These are phyloP conservation scores for Tauraco erythrolophus DNA, from an alignment of 2,113 vertebrate genomes.

Conservation along the genomic window DNA sequence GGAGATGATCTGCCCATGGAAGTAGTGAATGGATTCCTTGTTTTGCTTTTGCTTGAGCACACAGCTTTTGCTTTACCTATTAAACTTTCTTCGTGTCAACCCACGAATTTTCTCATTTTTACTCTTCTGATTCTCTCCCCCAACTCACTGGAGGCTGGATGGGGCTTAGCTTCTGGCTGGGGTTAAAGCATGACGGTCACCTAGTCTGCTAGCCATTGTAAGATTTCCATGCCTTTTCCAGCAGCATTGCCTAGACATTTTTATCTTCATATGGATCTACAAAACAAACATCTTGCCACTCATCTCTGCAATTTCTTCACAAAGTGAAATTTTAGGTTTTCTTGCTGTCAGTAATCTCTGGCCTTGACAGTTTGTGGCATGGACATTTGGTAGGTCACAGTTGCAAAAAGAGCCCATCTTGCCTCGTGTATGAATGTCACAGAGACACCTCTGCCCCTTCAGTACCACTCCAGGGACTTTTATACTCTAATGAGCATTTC, in stretches of 20 bases:
- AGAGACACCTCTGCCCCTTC: background rate
- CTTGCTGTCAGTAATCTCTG: background rate
- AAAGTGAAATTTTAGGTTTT: background rate
- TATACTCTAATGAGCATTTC: background rate
- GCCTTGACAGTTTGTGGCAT: background rate
- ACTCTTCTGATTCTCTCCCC: too few relatives aligned
- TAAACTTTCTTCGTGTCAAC: too few relatives aligned
- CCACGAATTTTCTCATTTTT: too few relatives aligned
- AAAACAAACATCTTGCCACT: background rate
- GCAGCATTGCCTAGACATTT: background rate
- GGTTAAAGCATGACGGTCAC: too few relatives aligned
- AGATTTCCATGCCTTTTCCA: background rate
- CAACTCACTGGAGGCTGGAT: too few relatives aligned
- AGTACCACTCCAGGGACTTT: background rate
- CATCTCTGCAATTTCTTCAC: background rate
- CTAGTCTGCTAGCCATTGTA: background rate
- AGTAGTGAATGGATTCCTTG: too few relatives aligned
- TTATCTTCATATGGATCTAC: background rate
- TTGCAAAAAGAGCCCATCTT: background rate
- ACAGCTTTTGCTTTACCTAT: too few relatives aligned
- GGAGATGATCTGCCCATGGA: too few relatives aligned
- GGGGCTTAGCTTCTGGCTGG: too few relatives aligned
- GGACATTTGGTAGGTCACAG: background rate
- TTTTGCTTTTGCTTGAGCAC: too few relatives aligned
- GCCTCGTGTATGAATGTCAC: background rate